Evolutionary conservation across 2,113 vertebrate genomes (phyloP), one percentile per base, ranked within the genome.

Genomic region (Corvus hawaiiensis): DNA sequence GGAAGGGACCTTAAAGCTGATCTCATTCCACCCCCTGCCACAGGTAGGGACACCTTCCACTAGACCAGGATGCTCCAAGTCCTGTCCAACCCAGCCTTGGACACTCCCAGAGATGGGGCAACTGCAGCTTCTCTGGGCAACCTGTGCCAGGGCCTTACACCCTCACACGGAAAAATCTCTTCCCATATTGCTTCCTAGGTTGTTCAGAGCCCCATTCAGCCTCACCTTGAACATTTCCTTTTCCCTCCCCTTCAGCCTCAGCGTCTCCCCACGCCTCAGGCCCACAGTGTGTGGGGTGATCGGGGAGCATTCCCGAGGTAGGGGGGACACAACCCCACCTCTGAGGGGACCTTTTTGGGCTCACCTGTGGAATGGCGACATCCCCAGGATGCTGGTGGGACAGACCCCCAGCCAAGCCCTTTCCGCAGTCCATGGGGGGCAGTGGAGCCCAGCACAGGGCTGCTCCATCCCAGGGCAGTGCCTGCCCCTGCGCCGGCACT

Each of bases 351-450:
- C 24, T 71, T 62, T 62, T 11, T 0, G 1, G 56, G 28, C 39
- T 76, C 52, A 32, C 35, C 24, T 35, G 62, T 32, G 24, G 10
- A 7, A 14, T 2, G 2, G n/a, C 20, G 37, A 22, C 20, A 16
- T 3, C 14, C 24, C 11, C 2, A 17, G 59, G 24, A 8, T 41
- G 51, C 9, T 17, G 43, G 51, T 18, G 61, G 51, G 19, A 48
- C 19, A n/a, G 30, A 49, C 6, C 9, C 7, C 18, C 39, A 41
- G n/a, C 18, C 41, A 64, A 23, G 1, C 19, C 7, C 8, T 24
- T 10, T 56, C 28, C 35, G 10, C 5, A 6, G 15, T 8, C 17
- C 43, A 2, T 3, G 7, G 6, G 4, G 17, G 8, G 1, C 8
- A 58, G 52, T 3, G 6, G 21, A 6, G 39, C 22, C 30, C 27